Evolutionary conservation across 2,888 invertebrate genomes (phyloP), one percentile per base, ranked within the genome.

Genomic region (Cryptocheilus praepositus): DNA sequence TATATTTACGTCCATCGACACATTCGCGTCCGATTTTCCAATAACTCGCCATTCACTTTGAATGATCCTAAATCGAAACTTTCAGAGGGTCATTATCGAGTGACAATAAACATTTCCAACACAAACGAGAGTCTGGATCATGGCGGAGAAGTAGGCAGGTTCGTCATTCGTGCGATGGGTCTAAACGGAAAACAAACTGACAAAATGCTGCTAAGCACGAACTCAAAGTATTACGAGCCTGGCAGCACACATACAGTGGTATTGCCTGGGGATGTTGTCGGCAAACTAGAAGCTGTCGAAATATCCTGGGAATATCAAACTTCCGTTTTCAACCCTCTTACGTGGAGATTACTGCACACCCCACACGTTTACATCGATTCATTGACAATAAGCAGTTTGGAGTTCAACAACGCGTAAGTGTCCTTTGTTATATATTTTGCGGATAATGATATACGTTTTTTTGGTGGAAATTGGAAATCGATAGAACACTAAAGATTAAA

Each of bases 281-380:
- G 93, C 0, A 91, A 92, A 36, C 92, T 95, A 2, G 90, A 92
- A 66, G 92, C 93, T 0, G 93, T 93, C 0, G 92, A 94, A 73
- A 92, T 95, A 0, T 92, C 93, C 80, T 96, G 95, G 95, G 93
- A 93, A 80, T 95, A 95, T 81, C 93, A 93, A 80, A 93, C 94
- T 2, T 95, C 93, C 71, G 87, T 95, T 21, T 92, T 95, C 78
- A 96, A 96, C 88, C 95, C 96, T 0, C 91, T 96, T 73, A 95
- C 96, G 0, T 96, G 96, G 96, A 90, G 96, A 65, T 88, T 95
- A 45, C 88, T 95, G 8, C 91, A 93, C 64, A 92, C 93, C 4
- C 94, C 96, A 0, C 92, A 93, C 72, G 93, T 95, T 62, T 94
- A 93, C 84, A 89, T 96, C 56, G 93, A 94, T 65, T 92, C 93